Evolutionary conservation across 2,888 invertebrate genomes (phyloP).

Genomic region (Drosophila atroscutellata): DNA sequence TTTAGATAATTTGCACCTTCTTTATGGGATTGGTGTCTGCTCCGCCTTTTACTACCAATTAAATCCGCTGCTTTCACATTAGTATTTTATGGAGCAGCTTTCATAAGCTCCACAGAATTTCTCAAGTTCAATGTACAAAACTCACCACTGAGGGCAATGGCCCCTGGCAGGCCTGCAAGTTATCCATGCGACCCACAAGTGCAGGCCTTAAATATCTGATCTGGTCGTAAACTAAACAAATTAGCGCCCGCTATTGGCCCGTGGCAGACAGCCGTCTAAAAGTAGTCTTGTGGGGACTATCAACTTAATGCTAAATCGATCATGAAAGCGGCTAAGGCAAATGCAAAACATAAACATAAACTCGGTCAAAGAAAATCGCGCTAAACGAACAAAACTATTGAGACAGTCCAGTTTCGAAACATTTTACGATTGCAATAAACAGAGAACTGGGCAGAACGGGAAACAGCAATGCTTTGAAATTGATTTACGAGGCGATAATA

Average conservation of each 20-base stretch:
- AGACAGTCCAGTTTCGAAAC: slow-evolving; percentile 34
- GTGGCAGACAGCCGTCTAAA: slow-evolving; percentile 21
- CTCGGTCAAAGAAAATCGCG: slow-evolving; percentile 34
- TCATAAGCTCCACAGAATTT: slow-evolving; percentile 14
- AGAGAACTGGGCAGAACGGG: background rate
- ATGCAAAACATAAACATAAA: slow-evolving; percentile 52
- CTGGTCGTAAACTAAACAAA: slow-evolving; percentile 62
- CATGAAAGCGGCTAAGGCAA: slow-evolving; percentile 51
- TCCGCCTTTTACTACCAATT: background rate
- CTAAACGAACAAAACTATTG: slow-evolving; percentile 13
- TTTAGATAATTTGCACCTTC: background rate
- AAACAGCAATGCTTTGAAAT: slow-evolving; percentile 23
- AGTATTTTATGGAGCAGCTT: slow-evolving; percentile 16
- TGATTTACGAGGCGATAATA: slow-evolving; percentile 71
- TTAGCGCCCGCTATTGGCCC: slow-evolving; percentile 34
- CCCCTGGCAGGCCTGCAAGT: slow-evolving; percentile 43
- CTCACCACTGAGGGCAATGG: slow-evolving; percentile 38
- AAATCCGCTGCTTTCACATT: background rate
- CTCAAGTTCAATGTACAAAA: slow-evolving; percentile 61
- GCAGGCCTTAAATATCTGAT: slow-evolving; percentile 49
- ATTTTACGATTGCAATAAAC: slow-evolving; percentile 73
- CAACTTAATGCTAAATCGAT: slow-evolving; percentile 65
- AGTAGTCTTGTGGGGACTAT: slow-evolving; percentile 29
- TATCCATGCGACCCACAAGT: slow-evolving; percentile 39
- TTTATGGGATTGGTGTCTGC: background rate